Percentiles rank a stretch among this genome's conserved stretches.
phyloP scores from a whole-genome alignment of 2,113 vertebrate genomes.

The Channa maculata region DNA sequence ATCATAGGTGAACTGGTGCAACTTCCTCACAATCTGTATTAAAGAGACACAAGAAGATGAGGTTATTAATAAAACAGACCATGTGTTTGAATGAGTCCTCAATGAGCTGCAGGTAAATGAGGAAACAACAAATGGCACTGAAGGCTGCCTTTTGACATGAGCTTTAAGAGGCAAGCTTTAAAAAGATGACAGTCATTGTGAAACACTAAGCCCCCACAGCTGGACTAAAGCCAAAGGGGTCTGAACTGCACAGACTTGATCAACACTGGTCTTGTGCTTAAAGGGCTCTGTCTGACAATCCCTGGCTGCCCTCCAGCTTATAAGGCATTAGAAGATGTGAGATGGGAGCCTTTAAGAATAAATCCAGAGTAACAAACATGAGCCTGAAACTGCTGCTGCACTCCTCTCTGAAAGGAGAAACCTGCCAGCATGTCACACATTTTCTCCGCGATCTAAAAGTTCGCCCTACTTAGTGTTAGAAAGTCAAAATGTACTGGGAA shows the following conservation, averaged over 20 bases:
- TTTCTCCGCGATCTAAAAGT: not conserved
- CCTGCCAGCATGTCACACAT: not conserved
- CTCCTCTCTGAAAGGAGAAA: constrained; percentile 30
- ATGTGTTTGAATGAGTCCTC: not conserved
- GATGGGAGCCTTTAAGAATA: constrained; percentile 50
- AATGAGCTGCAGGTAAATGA: constrained; percentile 1
- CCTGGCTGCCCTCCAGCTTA: constrained; percentile 50
- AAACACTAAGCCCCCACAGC: constrained; percentile 37
- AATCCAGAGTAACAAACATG: constrained; percentile 54
- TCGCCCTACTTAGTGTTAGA: not conserved
- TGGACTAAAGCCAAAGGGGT: constrained; percentile 20
- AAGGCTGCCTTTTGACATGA: constrained; percentile 17
- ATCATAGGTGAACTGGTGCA: constrained; percentile 97
- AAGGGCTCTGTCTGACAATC: constrained; percentile 47
- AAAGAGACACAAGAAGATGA: not conserved
- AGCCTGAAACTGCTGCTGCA: constrained; percentile 23
- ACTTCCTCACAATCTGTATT: constrained; percentile 90
- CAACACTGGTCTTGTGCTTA: constrained; percentile 40
- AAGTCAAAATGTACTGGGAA: too few species aligned
- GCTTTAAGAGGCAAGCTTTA: constrained; percentile 36
- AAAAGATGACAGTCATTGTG: constrained; percentile 42
- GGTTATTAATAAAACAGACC: constrained; percentile 4
- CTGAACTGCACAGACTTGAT: constrained; percentile 39
- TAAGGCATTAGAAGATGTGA: constrained; percentile 40
- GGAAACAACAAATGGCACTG: constrained; percentile 12